Evolutionary conservation across 2,888 invertebrate genomes (phyloP), one percentile per base, ranked within the genome.

Genomic region (Camponotus fellah): DNA sequence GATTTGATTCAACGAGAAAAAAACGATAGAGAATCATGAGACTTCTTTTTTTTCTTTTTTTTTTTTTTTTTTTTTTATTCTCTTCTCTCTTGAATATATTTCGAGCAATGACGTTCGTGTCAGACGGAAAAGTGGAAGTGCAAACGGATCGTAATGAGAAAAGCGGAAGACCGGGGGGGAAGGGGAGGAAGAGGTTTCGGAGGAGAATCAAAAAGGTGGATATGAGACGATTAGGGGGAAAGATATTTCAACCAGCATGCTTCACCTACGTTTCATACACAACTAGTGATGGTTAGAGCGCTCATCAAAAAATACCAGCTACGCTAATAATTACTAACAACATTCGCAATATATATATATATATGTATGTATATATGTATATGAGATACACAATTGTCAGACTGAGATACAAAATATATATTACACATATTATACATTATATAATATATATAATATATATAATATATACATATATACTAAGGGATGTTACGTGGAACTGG

Each of bases 231-330:
- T 83, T 89, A 88, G 79, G 81, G 85, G 88, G 83, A 91, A 87
- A 86, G 86, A 87, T 88, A 88, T 91, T 86, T 93, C 92, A 93
- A 91, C 90, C 92, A 93, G 93, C 94, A 94, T 94, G 94, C 94
- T 91, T 94, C 88, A 91, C 93, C 92, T 94, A 93, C 90, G 90
- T 87, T 85, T 89, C 91, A 92, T 90, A 91, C 92, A 91, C 92
- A 88, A 91, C 92, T 92, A 92, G 84, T 88, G 86, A 75, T 88
- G 86, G 91, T 90, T 90, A 90, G 53, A 53, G 90, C 90, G 91
- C 87, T 90, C 84, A 91, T 90, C 86, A 90, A 90, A 80, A 79
- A 89, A 86, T 90, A 91, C 91, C 84, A 90, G 85, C 90, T 90
- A 90, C 90, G 88, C 90, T 87, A 90, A 90, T 83, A 86, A 90